phyloP scores from a whole-genome alignment of 2,797 vertebrate genomes.

The Cossypha polioptera region DNA sequence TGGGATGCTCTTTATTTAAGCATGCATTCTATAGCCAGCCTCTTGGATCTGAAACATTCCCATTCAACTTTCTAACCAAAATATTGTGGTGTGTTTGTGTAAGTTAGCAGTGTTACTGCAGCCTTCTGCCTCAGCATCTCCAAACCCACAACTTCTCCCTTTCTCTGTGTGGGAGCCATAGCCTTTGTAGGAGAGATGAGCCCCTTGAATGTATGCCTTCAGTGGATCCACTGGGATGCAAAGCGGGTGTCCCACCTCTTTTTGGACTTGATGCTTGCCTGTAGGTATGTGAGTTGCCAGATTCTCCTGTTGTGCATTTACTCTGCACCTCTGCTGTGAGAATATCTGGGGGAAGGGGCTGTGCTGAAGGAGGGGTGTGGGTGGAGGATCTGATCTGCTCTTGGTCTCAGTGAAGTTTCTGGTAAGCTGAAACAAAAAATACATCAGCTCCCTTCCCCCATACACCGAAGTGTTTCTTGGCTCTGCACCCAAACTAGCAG shows the following conservation, averaged over 20 bases:
- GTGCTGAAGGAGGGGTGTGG: not conserved
- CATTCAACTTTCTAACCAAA: not conserved
- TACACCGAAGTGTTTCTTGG: conserved; percentile 32
- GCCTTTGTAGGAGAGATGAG: not conserved
- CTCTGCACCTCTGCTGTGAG: not conserved
- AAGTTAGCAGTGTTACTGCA: not conserved
- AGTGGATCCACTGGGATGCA: not conserved
- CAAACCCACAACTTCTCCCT: not conserved
- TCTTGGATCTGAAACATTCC: not conserved
- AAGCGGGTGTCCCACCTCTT: not conserved
- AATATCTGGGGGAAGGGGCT: not conserved
- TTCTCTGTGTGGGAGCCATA: not conserved
- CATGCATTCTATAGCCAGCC: not conserved
- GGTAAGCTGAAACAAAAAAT: conserved; percentile 16
- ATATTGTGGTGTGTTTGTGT: fast-evolving
- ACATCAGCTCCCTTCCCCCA: conserved; percentile 43
- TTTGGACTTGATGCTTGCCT: not conserved
- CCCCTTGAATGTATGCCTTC: not conserved
- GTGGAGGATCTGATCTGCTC: not conserved
- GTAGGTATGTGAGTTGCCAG: not conserved
- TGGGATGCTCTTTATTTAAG: not conserved
- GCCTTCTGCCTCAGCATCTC: not conserved
- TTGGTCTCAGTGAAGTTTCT: not conserved
- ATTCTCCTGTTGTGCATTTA: not conserved
- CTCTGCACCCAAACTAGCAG: conserved; percentile 40